phyloP scores from a whole-genome alignment of 2,113 vertebrate genomes.

The Phalacrocorax brasilianus region DNA sequence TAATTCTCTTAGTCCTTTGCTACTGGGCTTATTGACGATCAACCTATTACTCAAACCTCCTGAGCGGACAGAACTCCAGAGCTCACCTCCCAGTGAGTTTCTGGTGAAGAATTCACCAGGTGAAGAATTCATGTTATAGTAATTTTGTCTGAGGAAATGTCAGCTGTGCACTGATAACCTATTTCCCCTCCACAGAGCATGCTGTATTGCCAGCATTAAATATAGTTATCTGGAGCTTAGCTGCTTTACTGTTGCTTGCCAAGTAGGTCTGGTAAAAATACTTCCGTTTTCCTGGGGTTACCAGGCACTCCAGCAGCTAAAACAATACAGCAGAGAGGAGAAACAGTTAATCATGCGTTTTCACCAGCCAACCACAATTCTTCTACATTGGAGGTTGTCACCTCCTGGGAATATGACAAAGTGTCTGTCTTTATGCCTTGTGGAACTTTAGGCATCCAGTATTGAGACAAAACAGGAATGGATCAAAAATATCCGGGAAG shows the following conservation, averaged over 20 bases:
- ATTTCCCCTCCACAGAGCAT: background rate
- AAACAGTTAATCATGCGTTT: background rate
- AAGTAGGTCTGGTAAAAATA: background rate
- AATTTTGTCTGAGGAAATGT: conserved; percentile 12
- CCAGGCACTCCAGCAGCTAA: background rate
- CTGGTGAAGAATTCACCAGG: background rate
- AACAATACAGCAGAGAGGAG: background rate
- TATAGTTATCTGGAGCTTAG: conserved; percentile 30
- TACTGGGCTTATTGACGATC: background rate
- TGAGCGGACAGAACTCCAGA: background rate
- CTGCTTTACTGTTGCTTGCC: conserved; percentile 17
- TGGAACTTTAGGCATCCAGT: conserved; percentile 83
- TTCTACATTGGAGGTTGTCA: background rate
- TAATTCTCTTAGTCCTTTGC: background rate
- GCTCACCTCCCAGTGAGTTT: background rate
- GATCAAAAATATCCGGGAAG: conserved; percentile 98
- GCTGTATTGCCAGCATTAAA: background rate
- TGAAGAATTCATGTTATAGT: background rate
- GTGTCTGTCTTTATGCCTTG: conserved; percentile 10
- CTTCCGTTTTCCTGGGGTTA: background rate
- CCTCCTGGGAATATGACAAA: background rate
- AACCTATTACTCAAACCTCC: background rate
- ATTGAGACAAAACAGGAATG: conserved; percentile 98
- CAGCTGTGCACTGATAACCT: background rate
- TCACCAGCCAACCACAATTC: background rate